Conservation (phyloP, 92 coral and sea anemone genomes). For the Paramuricea clavata region DNA sequence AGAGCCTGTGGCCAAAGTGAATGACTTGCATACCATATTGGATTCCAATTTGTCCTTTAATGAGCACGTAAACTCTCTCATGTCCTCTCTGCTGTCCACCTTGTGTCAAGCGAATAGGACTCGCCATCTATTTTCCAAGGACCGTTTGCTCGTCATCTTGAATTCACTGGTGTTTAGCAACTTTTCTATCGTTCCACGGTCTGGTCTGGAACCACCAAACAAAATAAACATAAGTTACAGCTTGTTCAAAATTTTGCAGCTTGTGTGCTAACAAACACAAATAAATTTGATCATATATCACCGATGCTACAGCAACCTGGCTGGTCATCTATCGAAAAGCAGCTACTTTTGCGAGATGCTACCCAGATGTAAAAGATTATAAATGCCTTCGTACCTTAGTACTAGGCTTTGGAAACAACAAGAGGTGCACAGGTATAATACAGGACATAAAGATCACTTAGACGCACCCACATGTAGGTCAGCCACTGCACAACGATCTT, state of each 20-base stretch:
- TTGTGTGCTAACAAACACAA: background rate
- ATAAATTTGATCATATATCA: background rate
- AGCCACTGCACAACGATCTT: background rate
- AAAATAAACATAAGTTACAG: background rate
- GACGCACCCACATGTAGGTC: background rate
- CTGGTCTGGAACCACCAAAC: background rate
- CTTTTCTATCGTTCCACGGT: conserved; percentile 55
- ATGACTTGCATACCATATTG: conserved; percentile 38
- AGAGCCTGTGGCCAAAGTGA: conserved; percentile 11
- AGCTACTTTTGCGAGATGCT: background rate
- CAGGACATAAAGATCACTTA: conserved; percentile 2
- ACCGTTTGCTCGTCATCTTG: conserved; percentile 31
- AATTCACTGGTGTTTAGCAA: conserved; percentile 60
- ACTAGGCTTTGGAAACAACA: background rate
- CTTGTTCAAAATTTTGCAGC: background rate
- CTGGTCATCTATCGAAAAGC: background rate
- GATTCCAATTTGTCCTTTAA: background rate
- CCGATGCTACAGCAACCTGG: background rate
- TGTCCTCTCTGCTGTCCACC: conserved; percentile 51
- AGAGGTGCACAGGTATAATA: background rate
- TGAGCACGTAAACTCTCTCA: conserved; percentile 1
- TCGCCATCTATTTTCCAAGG: conserved; percentile 61
- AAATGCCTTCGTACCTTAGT: background rate
- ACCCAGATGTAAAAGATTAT: conserved; percentile 2
- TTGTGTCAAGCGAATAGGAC: conserved; percentile 59